Percentiles rank a stretch among this genome's conserved stretches.
Evolutionary conservation across 35 echinoderm and acorn worm genomes (phyloP).

Genomic region (Heliocidaris tuberculata): DNA sequence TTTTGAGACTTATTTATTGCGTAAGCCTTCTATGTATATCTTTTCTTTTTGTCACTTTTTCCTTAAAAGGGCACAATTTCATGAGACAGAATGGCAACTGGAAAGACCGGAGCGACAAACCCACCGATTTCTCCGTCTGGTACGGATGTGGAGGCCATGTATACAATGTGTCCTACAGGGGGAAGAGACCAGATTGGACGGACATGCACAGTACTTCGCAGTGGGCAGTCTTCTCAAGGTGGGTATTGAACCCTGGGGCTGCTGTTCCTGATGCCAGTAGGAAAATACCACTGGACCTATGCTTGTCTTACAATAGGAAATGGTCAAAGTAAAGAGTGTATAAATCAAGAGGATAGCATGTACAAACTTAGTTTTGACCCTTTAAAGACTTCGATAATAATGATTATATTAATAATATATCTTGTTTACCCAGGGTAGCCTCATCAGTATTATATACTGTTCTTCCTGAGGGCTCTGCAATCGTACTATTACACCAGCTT

Average conservation of each 20-base stretch:
- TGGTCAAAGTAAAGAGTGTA: too few species aligned
- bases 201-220: conserved; percentile 99
- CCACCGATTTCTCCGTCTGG: conserved; percentile 89
- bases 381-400: too few species aligned
- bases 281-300: neutral
- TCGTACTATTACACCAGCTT: too few species aligned
- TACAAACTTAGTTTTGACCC: too few species aligned
- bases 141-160: conserved; percentile 98
- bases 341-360: too few species aligned
- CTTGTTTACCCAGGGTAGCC: too few species aligned
- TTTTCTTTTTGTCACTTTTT: neutral
- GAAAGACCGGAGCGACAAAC: conserved; percentile 87
- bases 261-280: neutral
- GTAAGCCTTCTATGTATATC: too few species aligned
- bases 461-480: too few species aligned
- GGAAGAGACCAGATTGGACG: conserved; percentile 71
- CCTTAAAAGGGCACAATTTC: conserved; percentile 63
- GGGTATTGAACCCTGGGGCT: conserved; percentile 1
- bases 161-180: conserved; percentile 82
- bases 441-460: too few species aligned
- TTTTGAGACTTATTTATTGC: too few species aligned
- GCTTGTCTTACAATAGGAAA: neutral
- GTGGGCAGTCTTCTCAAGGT: conserved; percentile 94
- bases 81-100: conserved; percentile 87
- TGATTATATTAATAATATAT: too few species aligned